A percentile compares a stretch with the other conserved stretches of the same genome.
phyloP scores from a whole-genome alignment of 2,888 invertebrate genomes.

The Cryptosula pallasiana region DNA sequence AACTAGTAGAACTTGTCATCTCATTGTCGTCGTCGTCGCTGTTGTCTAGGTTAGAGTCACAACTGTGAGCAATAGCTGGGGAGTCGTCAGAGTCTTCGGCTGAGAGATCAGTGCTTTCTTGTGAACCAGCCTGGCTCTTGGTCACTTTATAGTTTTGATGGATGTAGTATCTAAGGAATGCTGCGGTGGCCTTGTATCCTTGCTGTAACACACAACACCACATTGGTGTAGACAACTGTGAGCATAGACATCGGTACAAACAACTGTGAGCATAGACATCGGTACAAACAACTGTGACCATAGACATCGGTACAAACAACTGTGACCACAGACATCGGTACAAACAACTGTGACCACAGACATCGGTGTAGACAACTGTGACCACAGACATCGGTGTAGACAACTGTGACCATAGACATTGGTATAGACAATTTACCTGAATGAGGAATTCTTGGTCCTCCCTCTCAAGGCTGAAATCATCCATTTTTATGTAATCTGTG shows the following conservation, averaged over 20 bases:
- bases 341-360: too few relatives aligned
- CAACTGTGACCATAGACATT: too few relatives aligned
- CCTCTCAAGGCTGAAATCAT: conserved; percentile 44
- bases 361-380: too few relatives aligned
- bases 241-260: too few relatives aligned
- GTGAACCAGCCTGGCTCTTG: background rate
- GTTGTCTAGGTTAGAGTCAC: background rate
- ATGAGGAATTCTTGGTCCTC: conserved; percentile 44
- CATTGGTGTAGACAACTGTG: background rate
- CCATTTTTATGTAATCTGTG: conserved; percentile 49
- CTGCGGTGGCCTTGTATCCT: conserved; percentile 39
- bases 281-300: too few relatives aligned
- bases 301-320: too few relatives aligned
- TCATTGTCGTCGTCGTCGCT: background rate
- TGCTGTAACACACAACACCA: conserved; percentile 34
- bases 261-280: too few relatives aligned
- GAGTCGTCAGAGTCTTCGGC: conserved; percentile 11
- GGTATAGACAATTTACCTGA: too few relatives aligned
- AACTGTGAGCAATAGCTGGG: background rate
- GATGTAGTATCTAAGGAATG: conserved; percentile 33
- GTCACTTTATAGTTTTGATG: conserved; percentile 1
- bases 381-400: too few relatives aligned
- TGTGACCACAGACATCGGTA: too few relatives aligned
- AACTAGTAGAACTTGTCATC: background rate
- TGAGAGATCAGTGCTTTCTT: background rate